Percentiles rank a stretch among this genome's conserved stretches.
These are phyloP conservation scores for Pyrochroa serraticornis DNA, from an alignment of 2,888 invertebrate species.

Conservation along the genomic window DNA sequence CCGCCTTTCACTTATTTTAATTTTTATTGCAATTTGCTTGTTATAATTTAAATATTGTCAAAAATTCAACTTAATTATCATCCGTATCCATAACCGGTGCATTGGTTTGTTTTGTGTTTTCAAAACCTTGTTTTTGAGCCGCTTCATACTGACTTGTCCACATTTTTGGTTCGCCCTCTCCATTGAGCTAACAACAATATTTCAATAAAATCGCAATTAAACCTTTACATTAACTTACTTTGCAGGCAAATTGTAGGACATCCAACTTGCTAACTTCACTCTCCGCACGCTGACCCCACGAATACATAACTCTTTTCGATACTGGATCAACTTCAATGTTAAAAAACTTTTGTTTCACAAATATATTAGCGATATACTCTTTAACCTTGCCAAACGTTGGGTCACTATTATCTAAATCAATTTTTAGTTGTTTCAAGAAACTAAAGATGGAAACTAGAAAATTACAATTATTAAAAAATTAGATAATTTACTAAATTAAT, in stretches of 20 bases:
- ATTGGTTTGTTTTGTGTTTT: conserved; percentile 28
- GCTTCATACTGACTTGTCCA: conserved; percentile 42
- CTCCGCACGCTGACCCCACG: conserved; percentile 46
- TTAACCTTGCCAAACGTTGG: conserved; percentile 44
- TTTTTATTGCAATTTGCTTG: neutral
- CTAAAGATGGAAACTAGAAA: conserved; percentile 42
- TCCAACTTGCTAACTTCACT: conserved; percentile 45
- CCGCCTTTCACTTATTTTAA: neutral
- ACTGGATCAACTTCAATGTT: conserved; percentile 37
- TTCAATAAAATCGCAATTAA: neutral
- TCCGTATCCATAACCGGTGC: conserved; percentile 2
- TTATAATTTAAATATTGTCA: no score
- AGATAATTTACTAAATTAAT: conserved; percentile 8
- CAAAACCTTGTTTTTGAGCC: conserved; percentile 38
- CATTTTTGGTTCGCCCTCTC: conserved; percentile 36
- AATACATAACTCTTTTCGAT: conserved; percentile 36
- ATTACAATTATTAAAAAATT: neutral
- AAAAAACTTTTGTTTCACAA: conserved; percentile 43
- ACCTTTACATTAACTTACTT: conserved; percentile 33
- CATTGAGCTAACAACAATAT: conserved; percentile 39
- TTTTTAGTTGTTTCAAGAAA: conserved; percentile 41
- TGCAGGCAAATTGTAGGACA: conserved; percentile 45
- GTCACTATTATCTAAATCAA: conserved; percentile 41
- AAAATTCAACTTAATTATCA: neutral
- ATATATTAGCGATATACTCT: conserved; percentile 38